A percentile compares a stretch with the other conserved stretches of the same genome.
phyloP scores from a whole-genome alignment of 2,113 vertebrate species.

The Cacatua alba region DNA sequence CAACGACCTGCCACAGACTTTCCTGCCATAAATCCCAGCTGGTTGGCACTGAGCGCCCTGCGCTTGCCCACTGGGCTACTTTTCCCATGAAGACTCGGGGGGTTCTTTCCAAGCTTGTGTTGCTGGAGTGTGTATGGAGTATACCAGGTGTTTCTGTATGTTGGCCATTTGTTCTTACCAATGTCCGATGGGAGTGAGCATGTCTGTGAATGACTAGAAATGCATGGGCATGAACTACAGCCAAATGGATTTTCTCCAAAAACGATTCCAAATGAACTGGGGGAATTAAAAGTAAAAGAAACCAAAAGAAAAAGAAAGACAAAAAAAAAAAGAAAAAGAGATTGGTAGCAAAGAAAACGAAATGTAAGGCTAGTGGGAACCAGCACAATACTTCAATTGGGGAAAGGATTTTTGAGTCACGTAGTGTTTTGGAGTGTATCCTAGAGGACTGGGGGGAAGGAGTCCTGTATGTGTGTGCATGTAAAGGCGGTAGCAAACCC shows the following conservation, averaged over 20 bases:
- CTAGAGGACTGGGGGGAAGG: constrained; percentile 71
- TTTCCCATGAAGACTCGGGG: constrained; percentile 70
- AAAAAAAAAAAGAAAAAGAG: not conserved
- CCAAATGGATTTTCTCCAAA: constrained; percentile 82
- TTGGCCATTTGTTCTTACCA: constrained; percentile 76
- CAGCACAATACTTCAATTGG: constrained; percentile 15
- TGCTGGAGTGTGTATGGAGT: constrained; percentile 80
- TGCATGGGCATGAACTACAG: constrained; percentile 82
- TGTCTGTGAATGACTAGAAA: constrained; percentile 76
- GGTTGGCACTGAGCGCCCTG: not conserved
- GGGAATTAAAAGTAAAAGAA: not conserved
- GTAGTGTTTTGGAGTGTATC: constrained; percentile 75
- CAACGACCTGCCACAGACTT: not conserved
- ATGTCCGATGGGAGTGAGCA: constrained; percentile 76
- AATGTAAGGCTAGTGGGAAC: constrained; percentile 37
- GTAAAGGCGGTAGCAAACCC: constrained; percentile 58
- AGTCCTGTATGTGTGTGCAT: constrained; percentile 75
- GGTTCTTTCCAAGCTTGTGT: constrained; percentile 78
- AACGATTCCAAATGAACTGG: constrained; percentile 53
- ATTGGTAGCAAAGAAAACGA: constrained; percentile 35
- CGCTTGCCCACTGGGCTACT: not conserved
- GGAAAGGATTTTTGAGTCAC: constrained; percentile 58
- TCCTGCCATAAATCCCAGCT: constrained; percentile 41
- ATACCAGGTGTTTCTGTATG: constrained; percentile 74
- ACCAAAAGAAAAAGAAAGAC: not conserved